These are phyloP conservation scores for Neosilurus mollespiculum DNA, from an alignment of 2,797 vertebrate genomes.

Conservation along the genomic window DNA sequence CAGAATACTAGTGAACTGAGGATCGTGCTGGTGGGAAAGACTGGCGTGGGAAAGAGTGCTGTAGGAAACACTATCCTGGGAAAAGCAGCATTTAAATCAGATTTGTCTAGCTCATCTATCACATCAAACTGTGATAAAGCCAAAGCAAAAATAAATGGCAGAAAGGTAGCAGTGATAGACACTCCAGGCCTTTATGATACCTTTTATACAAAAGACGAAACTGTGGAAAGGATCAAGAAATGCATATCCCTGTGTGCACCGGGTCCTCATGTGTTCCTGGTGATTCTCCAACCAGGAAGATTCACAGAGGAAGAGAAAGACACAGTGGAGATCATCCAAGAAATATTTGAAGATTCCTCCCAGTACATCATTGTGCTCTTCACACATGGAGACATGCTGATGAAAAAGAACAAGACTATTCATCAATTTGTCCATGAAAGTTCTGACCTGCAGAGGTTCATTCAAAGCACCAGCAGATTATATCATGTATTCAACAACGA, in stretches of 20 bases:
- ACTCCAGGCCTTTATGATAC: slow-evolving; percentile 34
- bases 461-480: neutral
- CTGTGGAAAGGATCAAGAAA: neutral
- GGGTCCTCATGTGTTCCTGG: slow-evolving; percentile 32
- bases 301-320: neutral
- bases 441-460: no score
- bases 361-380: slow-evolving; percentile 27
- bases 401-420: neutral
- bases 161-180: slow-evolving; percentile 24
- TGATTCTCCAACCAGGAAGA: neutral
- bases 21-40: slow-evolving; percentile 35
- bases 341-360: neutral
- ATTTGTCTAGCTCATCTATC: neutral
- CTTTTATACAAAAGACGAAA: neutral
- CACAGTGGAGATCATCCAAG: slow-evolving; percentile 12
- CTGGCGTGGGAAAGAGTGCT: slow-evolving; percentile 30
- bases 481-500: slow-evolving; percentile 13
- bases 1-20: neutral
- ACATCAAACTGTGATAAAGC: slow-evolving; percentile 20
- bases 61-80: slow-evolving; percentile 37
- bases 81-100: slow-evolving; percentile 5
- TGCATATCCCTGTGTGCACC: slow-evolving; percentile 21
- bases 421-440: slow-evolving; percentile 9
- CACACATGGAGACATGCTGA: slow-evolving; percentile 18
- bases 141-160: neutral